Evolutionary conservation across 2,888 invertebrate genomes (phyloP).

Genomic region (Boloria euphrosyne): DNA sequence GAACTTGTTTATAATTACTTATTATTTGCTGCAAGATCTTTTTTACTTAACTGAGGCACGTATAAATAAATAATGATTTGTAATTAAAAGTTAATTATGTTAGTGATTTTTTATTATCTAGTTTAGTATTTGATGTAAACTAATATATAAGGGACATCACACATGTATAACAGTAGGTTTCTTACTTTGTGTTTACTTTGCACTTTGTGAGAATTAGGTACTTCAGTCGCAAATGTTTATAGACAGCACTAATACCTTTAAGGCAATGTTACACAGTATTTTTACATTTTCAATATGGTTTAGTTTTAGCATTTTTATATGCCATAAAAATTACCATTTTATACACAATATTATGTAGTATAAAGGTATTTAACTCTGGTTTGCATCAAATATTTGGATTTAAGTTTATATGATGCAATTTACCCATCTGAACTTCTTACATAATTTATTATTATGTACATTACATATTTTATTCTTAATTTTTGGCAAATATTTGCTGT

Average conservation of each 20-base stretch:
- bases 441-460: constrained; percentile 10
- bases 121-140: constrained; percentile 4
- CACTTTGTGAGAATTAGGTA: constrained; percentile 9
- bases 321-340: neutral
- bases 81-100: too few relatives aligned
- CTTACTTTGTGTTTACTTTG: constrained; percentile 7
- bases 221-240: neutral
- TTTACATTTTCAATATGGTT: constrained; percentile 3
- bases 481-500: constrained; percentile 25
- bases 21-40: neutral
- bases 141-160: constrained; percentile 6
- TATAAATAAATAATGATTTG: too few relatives aligned
- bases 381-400: neutral
- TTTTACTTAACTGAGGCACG: neutral
- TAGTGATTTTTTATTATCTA: neutral
- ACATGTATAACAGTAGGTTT: constrained; percentile 1
- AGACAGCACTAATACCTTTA: constrained; percentile 4
- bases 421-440: constrained; percentile 14
- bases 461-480: constrained; percentile 16
- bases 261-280: neutral
- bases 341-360: neutral
- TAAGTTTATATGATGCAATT: constrained; percentile 3
- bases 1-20: too few relatives aligned
- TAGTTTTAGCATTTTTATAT: constrained; percentile 4
- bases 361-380: constrained; percentile 1